phyloP scores from a whole-genome alignment of 2,797 vertebrate species.

The Dallia pectoralis region DNA sequence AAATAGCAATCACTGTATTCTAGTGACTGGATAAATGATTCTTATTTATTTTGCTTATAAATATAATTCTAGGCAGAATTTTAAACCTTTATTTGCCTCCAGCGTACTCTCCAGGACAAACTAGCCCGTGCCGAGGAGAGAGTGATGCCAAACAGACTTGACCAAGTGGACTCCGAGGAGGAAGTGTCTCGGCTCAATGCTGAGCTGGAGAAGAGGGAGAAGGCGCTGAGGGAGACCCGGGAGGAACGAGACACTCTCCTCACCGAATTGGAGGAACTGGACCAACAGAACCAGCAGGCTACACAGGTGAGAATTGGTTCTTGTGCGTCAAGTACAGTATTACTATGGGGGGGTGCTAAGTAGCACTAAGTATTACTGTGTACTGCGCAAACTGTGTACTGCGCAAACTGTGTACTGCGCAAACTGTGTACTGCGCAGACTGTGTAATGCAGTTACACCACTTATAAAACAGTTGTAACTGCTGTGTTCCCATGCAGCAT shows the following conservation, averaged over 20 bases:
- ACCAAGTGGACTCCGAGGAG: conserved; percentile 39
- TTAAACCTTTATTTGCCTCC: background rate
- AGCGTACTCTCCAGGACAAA: conserved; percentile 73
- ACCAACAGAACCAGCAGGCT: conserved; percentile 93
- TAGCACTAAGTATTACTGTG: no score
- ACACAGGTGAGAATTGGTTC: conserved; percentile 78
- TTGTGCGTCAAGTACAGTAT: no score
- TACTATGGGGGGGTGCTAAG: no score
- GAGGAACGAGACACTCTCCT: conserved; percentile 81
- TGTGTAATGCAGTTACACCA: background rate
- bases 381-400: no score
- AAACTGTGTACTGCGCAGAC: no score
- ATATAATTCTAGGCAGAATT: background rate
- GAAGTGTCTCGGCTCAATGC: conserved; percentile 72
- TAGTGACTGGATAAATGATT: no score
- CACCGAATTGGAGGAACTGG: conserved; percentile 89
- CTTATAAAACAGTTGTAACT: background rate
- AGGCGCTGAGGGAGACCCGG: conserved; percentile 73
- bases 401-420: no score
- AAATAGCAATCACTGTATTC: no score
- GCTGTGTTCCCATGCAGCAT: conserved; percentile 74
- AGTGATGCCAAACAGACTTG: conserved; percentile 25
- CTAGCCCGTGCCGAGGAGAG: conserved; percentile 57
- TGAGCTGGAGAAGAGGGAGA: conserved; percentile 78
- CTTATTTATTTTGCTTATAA: no score